Conservation (phyloP, 2,113 vertebrate genomes). For the Equus quagga region DNA sequence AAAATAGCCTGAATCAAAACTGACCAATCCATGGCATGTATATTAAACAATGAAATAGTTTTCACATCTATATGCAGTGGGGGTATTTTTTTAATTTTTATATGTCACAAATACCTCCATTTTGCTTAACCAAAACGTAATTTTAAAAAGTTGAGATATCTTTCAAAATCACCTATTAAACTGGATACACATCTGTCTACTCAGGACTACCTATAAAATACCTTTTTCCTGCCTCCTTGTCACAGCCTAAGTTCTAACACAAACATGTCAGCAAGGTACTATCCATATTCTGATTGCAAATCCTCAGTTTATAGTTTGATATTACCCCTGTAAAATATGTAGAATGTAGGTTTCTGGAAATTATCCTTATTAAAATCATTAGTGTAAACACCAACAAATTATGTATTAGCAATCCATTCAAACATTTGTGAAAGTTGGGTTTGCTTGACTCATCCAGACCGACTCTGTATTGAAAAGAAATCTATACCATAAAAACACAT, state of each 20-base stretch:
- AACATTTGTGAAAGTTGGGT: background rate
- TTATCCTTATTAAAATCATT: background rate
- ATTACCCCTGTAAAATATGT: background rate
- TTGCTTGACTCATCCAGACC: background rate
- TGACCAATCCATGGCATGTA: background rate
- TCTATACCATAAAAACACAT: background rate
- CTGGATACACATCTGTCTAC: background rate
- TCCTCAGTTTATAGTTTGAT: background rate
- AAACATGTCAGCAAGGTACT: background rate
- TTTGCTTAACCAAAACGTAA: background rate
- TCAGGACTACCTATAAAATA: background rate
- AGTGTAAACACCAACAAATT: background rate
- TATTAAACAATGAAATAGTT: background rate
- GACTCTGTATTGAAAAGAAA: background rate
- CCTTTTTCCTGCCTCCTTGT: background rate
- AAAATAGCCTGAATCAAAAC: conserved; percentile 32
- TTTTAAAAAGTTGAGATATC: background rate
- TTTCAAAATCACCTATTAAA: background rate
- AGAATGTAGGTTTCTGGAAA: background rate
- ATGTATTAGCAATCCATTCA: background rate
- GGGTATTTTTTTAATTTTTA: background rate
- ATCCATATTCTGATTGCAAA: background rate
- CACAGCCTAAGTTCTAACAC: background rate
- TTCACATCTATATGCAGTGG: background rate
- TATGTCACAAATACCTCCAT: background rate